phyloP scores from a whole-genome alignment of 1,140 invertebrate genomes.

The Polypedilum vanderplanki region DNA sequence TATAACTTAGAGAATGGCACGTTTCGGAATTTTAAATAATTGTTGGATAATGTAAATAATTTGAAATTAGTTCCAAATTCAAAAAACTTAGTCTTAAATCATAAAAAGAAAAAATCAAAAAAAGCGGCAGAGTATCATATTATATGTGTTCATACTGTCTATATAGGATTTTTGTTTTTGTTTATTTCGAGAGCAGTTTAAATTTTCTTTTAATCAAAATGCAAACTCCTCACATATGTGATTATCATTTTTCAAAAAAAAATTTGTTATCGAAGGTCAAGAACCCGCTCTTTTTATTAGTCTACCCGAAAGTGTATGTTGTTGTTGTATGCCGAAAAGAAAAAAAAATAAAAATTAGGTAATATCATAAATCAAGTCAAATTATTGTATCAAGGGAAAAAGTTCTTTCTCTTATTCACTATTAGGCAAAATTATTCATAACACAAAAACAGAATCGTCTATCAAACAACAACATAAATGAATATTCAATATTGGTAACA shows the following conservation, averaged over 20 bases:
- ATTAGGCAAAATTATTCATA: constrained; percentile 9
- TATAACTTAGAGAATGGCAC: too few relatives aligned
- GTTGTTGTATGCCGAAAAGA: neutral
- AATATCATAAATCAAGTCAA: constrained; percentile 25
- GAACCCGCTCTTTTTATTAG: constrained; percentile 25
- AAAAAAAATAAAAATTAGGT: constrained; percentile 20
- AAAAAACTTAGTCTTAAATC: too few relatives aligned
- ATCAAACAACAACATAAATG: neutral
- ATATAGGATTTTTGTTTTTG: neutral
- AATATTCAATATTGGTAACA: too few relatives aligned
- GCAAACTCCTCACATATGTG: constrained; percentile 5
- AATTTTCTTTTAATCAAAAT: constrained; percentile 15
- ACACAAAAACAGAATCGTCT: neutral
- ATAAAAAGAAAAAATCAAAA: neutral
- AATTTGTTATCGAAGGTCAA: constrained; percentile 28
- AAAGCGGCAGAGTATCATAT: neutral
- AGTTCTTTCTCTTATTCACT: neutral
- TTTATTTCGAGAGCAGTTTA: neutral
- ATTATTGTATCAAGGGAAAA: neutral
- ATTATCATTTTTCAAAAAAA: constrained; percentile 12
- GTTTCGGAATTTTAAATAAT: too few relatives aligned
- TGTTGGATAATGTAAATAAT: too few relatives aligned
- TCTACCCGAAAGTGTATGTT: neutral
- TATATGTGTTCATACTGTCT: neutral
- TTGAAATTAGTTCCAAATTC: too few relatives aligned